Evolutionary conservation across 2,888 invertebrate species (phyloP).

Genomic region (Acrobeloides nanus): DNA sequence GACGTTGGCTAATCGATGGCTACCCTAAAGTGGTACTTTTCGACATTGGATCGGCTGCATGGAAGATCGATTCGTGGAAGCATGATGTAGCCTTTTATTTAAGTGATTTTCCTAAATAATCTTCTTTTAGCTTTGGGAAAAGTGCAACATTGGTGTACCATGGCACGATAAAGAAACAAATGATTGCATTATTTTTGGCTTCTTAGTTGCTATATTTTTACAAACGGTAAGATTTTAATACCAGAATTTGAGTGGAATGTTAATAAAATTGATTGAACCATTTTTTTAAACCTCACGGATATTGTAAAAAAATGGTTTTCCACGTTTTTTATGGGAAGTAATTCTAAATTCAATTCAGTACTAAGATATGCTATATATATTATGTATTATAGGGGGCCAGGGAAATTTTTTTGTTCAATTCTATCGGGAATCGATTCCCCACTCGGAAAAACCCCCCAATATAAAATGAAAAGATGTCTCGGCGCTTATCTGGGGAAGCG

Average conservation of each 20-base stretch:
- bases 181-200: slow-evolving; percentile 90
- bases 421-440: too few species aligned
- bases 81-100: slow-evolving; percentile 58
- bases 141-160: slow-evolving; percentile 80
- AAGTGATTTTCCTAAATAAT: neutral
- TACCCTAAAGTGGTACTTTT: slow-evolving; percentile 94
- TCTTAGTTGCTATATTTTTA: slow-evolving; percentile 85
- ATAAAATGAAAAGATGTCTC: too few species aligned
- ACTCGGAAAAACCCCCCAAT: too few species aligned
- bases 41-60: slow-evolving; percentile 89
- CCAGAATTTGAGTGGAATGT: too few species aligned
- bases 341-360: too few species aligned
- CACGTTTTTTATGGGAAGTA: too few species aligned
- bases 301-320: too few species aligned
- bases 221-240: slow-evolving; percentile 66
- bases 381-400: too few species aligned
- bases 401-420: too few species aligned
- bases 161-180: slow-evolving; percentile 90
- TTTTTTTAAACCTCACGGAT: neutral
- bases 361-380: too few species aligned
- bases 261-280: too few species aligned
- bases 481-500: too few species aligned
- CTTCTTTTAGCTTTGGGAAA: slow-evolving; percentile 67
- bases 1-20: slow-evolving; percentile 99
- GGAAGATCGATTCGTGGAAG: slow-evolving; percentile 90